A percentile compares a stretch with the other conserved stretches of the same genome.
These are phyloP conservation scores for Plectrocnemia conspersa DNA, from an alignment of 1,140 invertebrate species.

Conservation along the genomic window DNA sequence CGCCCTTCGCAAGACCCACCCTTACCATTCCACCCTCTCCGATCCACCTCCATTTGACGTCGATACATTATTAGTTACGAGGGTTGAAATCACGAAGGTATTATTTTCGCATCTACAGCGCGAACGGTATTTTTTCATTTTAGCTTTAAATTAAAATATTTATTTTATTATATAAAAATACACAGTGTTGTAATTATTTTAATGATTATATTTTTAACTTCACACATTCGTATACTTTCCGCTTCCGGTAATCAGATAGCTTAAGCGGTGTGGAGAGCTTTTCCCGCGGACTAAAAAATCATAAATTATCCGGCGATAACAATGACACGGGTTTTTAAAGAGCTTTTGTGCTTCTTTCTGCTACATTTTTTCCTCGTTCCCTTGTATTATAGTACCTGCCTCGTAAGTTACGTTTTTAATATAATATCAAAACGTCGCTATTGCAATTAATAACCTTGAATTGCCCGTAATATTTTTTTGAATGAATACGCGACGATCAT, in stretches of 20 bases:
- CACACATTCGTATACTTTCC: too few relatives aligned
- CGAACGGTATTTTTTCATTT: constrained; percentile 6
- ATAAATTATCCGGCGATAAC: constrained; percentile 25
- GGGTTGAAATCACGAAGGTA: constrained; percentile 21
- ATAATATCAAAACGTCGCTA: constrained; percentile 11
- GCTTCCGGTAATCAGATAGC: neutral
- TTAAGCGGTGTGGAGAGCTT: constrained; percentile 16
- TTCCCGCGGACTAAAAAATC: constrained; percentile 19
- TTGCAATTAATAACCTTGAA: constrained; percentile 12
- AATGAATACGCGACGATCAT: too few relatives aligned
- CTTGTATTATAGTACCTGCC: constrained; percentile 7
- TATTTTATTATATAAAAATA: too few relatives aligned
- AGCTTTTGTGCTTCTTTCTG: constrained; percentile 19
- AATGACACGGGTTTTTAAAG: constrained; percentile 21
- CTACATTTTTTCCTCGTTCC: constrained; percentile 14
- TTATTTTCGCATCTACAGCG: constrained; percentile 19
- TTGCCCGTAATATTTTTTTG: too few relatives aligned
- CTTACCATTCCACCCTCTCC: constrained; percentile 6
- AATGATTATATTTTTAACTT: too few relatives aligned
- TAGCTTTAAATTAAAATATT: too few relatives aligned
- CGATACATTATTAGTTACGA: constrained; percentile 29
- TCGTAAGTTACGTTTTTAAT: constrained; percentile 23
- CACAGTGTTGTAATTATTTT: too few relatives aligned
- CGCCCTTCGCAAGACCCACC: constrained; percentile 25
- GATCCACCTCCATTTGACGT: constrained; percentile 16